These are phyloP conservation scores for Castor canadensis DNA, from an alignment of 2,113 vertebrate species.

Conservation along the genomic window DNA sequence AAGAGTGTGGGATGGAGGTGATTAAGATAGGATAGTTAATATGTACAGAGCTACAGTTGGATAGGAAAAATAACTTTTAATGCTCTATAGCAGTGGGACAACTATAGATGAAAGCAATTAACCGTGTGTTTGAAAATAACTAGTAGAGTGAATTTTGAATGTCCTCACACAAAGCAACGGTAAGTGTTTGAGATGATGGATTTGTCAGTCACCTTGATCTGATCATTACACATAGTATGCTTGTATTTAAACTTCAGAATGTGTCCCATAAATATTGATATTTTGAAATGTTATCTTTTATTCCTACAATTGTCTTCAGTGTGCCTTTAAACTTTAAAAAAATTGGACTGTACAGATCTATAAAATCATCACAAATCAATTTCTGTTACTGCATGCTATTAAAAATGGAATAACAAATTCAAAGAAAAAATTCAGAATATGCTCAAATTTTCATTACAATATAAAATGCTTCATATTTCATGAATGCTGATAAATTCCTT, in stretches of 20 bases:
- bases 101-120: neutral
- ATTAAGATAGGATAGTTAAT: neutral
- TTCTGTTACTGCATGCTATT: too few species aligned
- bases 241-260: neutral
- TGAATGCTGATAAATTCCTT: neutral
- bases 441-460: neutral
- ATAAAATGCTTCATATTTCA: neutral
- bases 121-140: neutral
- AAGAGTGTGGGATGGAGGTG: too few species aligned
- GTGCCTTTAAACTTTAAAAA: neutral
- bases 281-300: conserved; percentile 15
- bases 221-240: neutral
- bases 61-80: neutral
- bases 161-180: neutral
- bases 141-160: neutral
- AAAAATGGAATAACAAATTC: too few species aligned
- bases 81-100: neutral
- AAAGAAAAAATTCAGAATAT: neutral
- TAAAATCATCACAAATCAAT: too few species aligned
- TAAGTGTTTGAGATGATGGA: too few species aligned
- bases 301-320: neutral
- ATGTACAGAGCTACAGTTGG: neutral
- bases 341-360: too few species aligned
- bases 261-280: neutral
- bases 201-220: too few species aligned